phyloP scores from a whole-genome alignment of 1,140 invertebrate genomes.

The Acromyrmex charruanus region DNA sequence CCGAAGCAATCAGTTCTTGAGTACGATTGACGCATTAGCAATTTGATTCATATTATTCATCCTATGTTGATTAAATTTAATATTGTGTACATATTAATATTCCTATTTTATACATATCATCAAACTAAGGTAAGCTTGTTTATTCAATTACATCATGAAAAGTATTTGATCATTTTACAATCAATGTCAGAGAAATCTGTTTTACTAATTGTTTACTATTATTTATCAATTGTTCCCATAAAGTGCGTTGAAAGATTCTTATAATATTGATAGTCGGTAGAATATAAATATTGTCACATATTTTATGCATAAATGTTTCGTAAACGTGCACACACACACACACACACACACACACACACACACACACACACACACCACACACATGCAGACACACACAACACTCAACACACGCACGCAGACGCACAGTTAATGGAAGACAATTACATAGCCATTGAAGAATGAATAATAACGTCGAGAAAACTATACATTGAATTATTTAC shows the following conservation, averaged over 20 bases:
- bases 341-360: no score
- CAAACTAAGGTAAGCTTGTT: slow-evolving; percentile 53
- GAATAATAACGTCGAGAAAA: not conserved
- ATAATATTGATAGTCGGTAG: not conserved
- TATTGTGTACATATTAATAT: slow-evolving; percentile 16
- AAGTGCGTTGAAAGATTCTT: not conserved
- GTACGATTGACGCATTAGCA: slow-evolving; percentile 39
- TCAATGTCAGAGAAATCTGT: not conserved
- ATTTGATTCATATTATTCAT: slow-evolving; percentile 46
- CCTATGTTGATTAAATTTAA: slow-evolving; percentile 49
- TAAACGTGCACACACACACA: not conserved
- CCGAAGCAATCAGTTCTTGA: slow-evolving; percentile 64
- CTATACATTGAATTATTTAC: slow-evolving; percentile 1
- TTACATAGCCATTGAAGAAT: not conserved
- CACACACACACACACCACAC: not conserved
- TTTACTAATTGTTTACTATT: not conserved
- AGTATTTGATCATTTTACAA: not conserved
- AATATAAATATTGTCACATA: not conserved
- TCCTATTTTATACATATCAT: slow-evolving; percentile 22
- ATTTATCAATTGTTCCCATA: not conserved
- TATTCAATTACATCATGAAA: not conserved
- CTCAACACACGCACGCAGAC: not conserved
- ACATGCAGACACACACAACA: not conserved
- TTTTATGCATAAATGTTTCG: not conserved
- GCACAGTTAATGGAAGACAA: not conserved